Evolutionary conservation across 2,113 vertebrate genomes (phyloP), one percentile per base, ranked within the genome.

Genomic region (Pelecanoides urinatrix): DNA sequence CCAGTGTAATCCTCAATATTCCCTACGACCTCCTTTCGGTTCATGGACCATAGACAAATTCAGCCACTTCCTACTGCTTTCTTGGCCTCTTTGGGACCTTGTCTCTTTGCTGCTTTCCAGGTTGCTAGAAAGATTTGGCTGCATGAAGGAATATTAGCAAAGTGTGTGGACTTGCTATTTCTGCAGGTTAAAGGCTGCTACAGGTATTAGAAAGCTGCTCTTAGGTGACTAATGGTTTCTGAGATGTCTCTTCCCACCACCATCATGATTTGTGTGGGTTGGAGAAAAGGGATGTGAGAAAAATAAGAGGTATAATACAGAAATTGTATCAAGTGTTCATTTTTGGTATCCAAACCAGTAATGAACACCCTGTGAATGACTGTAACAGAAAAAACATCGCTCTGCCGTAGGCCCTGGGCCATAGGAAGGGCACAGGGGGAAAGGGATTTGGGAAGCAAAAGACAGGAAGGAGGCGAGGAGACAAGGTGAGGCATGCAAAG

Each of bases 401-500:
- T 93, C 38, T 94, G 47, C 66, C 2, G 8, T 22, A 72, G 83
- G 38, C n/a, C 66, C 42, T 56, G 16, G 29, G 16, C 38, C 71
- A 38, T 45, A n/a, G 55, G 53, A 56, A 80, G 27, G 58, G 47
- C 34, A 74, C 6, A 38, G 16, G 30, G 73, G 40, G 22, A 85
- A 70, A 63, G 73, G 36, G 50, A 26, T 68, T 72, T 23, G 61
- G 92, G 90, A 71, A 94, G 82, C 70, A n/a, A 26, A 21, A 94
- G 71, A 59, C n/a, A 77, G 55, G 81, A 91, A 91, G 84, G 38
- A 70, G 67, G 7, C 4, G 27, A 78, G 83, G 30, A 88, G 76
- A 83, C 82, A 26, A 84, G 50, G 91, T 36, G 89, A 62, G 62
- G 70, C 97, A 97, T 97, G 97, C 98, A 98, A 44, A 79, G 74